Base-by-base conservation (phyloP, 2,888 invertebrate genomes). In the Hipparchia sbordonii region DNA sequence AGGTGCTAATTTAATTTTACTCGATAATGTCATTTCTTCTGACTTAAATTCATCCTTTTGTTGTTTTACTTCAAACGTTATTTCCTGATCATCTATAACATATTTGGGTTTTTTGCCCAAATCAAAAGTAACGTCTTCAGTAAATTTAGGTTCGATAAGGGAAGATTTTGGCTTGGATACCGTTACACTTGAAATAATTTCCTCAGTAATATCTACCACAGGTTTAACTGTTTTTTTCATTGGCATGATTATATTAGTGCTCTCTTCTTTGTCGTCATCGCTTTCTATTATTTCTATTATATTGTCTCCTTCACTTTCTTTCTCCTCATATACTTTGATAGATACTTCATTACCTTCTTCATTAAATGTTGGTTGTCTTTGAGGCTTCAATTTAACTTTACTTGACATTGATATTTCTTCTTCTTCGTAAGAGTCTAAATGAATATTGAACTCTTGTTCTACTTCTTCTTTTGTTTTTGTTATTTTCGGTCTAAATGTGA, bases 371-470 rank as follows among this genome's bases (percentile, higher is more conserved):
- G 95, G 95, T 70, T 96, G 96, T 77, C 95, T 95, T 71, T 95
- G 95, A 81, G 96, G 97, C 85, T 96, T 97, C 7, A 97, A 82
- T 88, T 96, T 97, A 0, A 97, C 96, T 88, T 97, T 97, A 73
- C 97, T 97, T 3, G 97, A 96, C 96, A 97, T 96, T 8, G 97
- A 97, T 79, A 97, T 96, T 90, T 97, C 97, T 93, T 97, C 97
- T 90, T 97, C 97, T 57, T 97, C 97, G 85, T 97, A 97, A 0
- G 97, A 96, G 88, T 97, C 97, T 75, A 97, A 89, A 10, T 97
- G 96, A 78, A 98, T 97, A 87, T 96, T 97, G 85, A 98, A 98
- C 89, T 98, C 98, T 91, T 98, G 98, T 84, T 98, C 97, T 12
- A 98, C 97, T 81, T 97, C 97, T 93, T 97, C 97, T 87, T 97